phyloP scores from a whole-genome alignment of 2,888 invertebrate genomes.

The Pterostichus niger region DNA sequence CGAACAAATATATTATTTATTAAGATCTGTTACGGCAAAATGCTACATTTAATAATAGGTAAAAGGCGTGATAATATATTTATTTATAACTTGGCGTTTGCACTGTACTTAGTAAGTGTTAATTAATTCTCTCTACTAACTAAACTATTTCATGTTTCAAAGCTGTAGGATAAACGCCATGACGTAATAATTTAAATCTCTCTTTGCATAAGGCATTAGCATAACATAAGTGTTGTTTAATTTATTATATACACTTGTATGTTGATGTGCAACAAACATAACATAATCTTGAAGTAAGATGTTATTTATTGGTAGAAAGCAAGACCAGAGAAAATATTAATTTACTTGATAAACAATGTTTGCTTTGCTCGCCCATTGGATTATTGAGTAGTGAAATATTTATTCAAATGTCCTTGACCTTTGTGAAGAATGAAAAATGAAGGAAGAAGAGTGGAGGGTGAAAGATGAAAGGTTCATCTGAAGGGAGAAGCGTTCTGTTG shows the following conservation, averaged over 20 bases:
- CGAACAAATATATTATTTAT: no score
- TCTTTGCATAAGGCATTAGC: conserved; percentile 3
- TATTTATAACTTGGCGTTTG: no score
- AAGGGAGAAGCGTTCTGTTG: no score
- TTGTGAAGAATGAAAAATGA: not conserved
- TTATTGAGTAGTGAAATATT: not conserved
- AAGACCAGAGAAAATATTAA: not conserved
- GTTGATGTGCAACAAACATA: conserved; percentile 20
- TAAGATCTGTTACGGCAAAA: no score
- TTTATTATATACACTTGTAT: conserved; percentile 1
- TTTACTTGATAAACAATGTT: not conserved
- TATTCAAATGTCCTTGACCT: conserved; percentile 6
- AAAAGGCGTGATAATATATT: no score
- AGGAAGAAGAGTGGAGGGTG: no score
- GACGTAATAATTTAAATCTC: conserved; percentile 11
- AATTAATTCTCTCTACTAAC: no score
- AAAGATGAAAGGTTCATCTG: no score
- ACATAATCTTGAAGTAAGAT: not conserved
- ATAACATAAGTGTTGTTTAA: conserved; percentile 27
- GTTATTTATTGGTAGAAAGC: conserved; percentile 18
- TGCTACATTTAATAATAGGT: no score
- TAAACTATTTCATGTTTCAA: no score
- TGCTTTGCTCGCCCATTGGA: not conserved
- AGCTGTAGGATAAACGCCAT: not conserved
- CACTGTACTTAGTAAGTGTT: no score